Percentiles rank a stretch among this genome's conserved stretches.
Conservation (phyloP, 2,113 vertebrate species). For the Stegastes partitus region DNA sequence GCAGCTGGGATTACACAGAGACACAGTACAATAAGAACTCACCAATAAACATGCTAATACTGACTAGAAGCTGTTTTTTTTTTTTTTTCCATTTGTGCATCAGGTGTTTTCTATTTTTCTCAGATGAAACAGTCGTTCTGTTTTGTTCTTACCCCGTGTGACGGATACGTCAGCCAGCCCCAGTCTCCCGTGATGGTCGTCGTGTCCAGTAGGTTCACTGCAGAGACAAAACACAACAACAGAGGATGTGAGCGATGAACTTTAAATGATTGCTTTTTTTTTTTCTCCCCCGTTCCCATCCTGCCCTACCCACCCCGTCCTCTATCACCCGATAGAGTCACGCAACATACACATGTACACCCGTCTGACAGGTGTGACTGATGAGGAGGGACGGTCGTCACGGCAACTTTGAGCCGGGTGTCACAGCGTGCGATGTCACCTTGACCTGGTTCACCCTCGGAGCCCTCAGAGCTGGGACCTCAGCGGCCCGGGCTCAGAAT, state of each 20-base stretch:
- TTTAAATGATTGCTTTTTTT: slow-evolving; percentile 37
- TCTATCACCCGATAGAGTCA: slow-evolving; percentile 39
- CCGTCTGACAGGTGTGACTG: slow-evolving; percentile 73
- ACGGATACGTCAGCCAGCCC: slow-evolving; percentile 96
- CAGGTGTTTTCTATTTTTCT: not conserved
- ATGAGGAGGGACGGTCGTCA: slow-evolving; percentile 65
- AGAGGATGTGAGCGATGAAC: slow-evolving; percentile 35
- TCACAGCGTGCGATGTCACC: slow-evolving; percentile 66
- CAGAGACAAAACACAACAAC: slow-evolving; percentile 70
- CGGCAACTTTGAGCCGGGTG: slow-evolving; percentile 37
- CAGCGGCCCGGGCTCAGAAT: slow-evolving; percentile 34
- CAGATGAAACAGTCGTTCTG: not conserved
- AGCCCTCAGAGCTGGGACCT: slow-evolving; percentile 35
- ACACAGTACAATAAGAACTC: not conserved
- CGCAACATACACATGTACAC: slow-evolving; percentile 28
- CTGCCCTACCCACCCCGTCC: slow-evolving; percentile 31
- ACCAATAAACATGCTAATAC: not conserved
- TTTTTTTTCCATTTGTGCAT: not conserved
- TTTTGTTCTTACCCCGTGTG: slow-evolving; percentile 89
- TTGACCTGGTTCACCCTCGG: slow-evolving; percentile 62
- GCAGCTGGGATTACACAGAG: slow-evolving; percentile 21
- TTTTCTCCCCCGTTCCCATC: slow-evolving; percentile 15
- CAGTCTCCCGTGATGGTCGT: slow-evolving; percentile 93
- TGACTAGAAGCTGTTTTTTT: too few relatives aligned
- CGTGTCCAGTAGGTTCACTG: slow-evolving; percentile 96